phyloP scores from a whole-genome alignment of 1,140 invertebrate genomes.

The Cotesia vestalis region DNA sequence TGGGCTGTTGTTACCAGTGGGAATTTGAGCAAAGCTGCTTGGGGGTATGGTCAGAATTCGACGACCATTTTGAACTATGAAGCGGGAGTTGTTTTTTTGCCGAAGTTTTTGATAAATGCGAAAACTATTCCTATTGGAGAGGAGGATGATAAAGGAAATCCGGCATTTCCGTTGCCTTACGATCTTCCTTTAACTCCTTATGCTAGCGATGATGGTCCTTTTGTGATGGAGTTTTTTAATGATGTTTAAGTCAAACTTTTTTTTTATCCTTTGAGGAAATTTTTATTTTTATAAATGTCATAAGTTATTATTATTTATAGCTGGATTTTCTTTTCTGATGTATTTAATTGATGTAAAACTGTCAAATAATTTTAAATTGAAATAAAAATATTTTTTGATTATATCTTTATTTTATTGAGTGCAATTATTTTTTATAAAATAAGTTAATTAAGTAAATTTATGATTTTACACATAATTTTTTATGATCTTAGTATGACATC shows the following conservation, averaged over 20 bases:
- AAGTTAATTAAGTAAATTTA: too few species aligned
- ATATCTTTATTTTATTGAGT: too few species aligned
- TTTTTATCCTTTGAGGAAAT: too few species aligned
- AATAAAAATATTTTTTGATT: too few species aligned
- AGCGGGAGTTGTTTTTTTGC: constrained; percentile 89
- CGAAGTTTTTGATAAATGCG: constrained; percentile 73
- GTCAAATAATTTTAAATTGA: too few species aligned
- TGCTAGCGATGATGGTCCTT: constrained; percentile 70
- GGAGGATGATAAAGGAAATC: constrained; percentile 53
- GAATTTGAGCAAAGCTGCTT: constrained; percentile 95
- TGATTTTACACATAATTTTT: too few species aligned
- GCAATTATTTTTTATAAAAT: too few species aligned
- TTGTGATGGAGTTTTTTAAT: constrained; percentile 61
- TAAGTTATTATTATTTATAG: too few species aligned
- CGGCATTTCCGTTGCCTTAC: constrained; percentile 78
- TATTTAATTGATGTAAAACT: too few species aligned
- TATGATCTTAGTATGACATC: too few species aligned
- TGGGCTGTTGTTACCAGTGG: constrained; percentile 92
- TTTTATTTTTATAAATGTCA: too few species aligned
- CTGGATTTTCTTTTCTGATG: too few species aligned
- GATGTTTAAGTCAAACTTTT: neutral
- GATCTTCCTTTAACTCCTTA: constrained; percentile 80
- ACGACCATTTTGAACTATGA: constrained; percentile 81
- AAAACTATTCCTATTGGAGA: constrained; percentile 60
- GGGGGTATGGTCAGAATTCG: constrained; percentile 73